Evolutionary conservation across 23 tunicate species (phyloP), one percentile per base, ranked within the genome.

Genomic region (Halocynthia roretzi): DNA sequence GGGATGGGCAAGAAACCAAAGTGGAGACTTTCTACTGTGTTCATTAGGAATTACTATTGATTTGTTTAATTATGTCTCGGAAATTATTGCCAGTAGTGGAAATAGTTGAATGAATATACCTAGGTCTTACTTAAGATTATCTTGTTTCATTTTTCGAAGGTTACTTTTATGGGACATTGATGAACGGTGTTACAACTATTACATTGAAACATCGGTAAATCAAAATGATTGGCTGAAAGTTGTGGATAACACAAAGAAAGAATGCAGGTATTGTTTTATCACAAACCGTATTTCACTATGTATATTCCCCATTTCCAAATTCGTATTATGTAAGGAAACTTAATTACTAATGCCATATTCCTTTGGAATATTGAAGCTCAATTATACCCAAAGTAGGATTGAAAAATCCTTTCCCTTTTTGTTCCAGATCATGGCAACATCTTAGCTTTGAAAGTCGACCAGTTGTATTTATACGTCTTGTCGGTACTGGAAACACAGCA

Each of bases 401-500:
- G 44, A 31, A 31, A 31, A 31, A 31, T 31, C 44, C 4, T 31
- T 31, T 31, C 4, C 44, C 44, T 31, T 31, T 31, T 31, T 31
- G 44, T 77, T 66, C 17, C 44, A 63, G 81, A 62, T 83, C 94
- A 7, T 93, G 98, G 98, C 94, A 87, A 62, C 52, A 72, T 56
- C 67, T 93, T 10, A 76, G 77, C 20, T 83, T 93, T 49, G 79
- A 83, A 19, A 56, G 69, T 55, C 55, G 67, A 15, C 85, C 98
- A 6, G 98, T 85, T 6, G 76, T 86, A 6, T 93, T 82, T 80
- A 80, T 93, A 17, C 78, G 84, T 58, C 81, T 93, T 55, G 75
- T 93, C 17, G 98, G 98, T 20, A 93, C 98, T 5, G 75, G 83
- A 56, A 93, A 93, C 83, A 87, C 98, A 52, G 98, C 98, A 15